Conservation (phyloP, 2,888 invertebrate genomes). For the Gortyna flavago region DNA sequence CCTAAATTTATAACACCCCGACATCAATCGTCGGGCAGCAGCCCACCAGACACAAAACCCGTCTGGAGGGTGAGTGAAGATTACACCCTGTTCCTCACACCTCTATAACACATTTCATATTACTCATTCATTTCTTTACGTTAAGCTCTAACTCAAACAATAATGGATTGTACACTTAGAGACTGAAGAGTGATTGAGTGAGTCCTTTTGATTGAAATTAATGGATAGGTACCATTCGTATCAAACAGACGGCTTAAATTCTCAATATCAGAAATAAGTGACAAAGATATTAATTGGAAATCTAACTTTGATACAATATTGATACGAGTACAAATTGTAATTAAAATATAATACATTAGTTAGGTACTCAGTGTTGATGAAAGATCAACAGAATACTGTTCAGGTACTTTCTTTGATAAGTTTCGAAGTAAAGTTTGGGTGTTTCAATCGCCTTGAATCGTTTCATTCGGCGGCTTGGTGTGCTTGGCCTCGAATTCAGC, state of each 20-base stretch:
- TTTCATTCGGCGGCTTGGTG: neutral
- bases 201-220: constrained; percentile 6
- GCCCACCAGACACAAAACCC: too few species aligned
- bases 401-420: neutral
- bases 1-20: too few species aligned
- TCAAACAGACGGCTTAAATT: neutral
- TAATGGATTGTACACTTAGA: neutral
- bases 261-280: neutral
- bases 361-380: neutral
- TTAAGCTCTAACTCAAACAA: too few species aligned
- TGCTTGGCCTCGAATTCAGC: neutral
- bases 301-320: constrained; percentile 12
- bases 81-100: too few species aligned
- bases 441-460: neutral
- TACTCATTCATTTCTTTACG: too few species aligned
- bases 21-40: too few species aligned
- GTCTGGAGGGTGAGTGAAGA: too few species aligned
- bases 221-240: neutral
- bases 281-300: constrained; percentile 23
- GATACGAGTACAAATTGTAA: constrained; percentile 16
- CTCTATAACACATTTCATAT: too few species aligned
- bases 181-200: too few species aligned
- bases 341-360: constrained; percentile 25
- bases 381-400: constrained; percentile 2
- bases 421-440: constrained; percentile 13